A percentile compares a stretch with the other conserved stretches of the same genome.
Evolutionary conservation across 2,888 invertebrate species (phyloP).

Genomic region (Eristalinus sepulchralis): DNA sequence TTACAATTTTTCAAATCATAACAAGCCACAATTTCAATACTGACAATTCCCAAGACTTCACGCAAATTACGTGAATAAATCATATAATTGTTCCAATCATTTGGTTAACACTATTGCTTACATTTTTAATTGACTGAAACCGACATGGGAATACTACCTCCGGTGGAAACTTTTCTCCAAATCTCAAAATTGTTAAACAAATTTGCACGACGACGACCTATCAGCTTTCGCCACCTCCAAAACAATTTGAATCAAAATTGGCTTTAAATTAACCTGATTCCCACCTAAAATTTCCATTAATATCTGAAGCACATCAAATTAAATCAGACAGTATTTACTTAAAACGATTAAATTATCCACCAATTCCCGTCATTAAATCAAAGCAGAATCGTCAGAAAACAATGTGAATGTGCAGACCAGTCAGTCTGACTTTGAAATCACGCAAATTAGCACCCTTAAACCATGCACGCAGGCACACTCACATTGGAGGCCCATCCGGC

Average conservation of each 20-base stretch:
- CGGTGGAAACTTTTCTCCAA: not conserved
- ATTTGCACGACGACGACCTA: not conserved
- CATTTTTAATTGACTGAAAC: not conserved
- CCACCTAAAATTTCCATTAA: slow-evolving; percentile 5
- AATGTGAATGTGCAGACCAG: not conserved
- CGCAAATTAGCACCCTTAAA: slow-evolving; percentile 29
- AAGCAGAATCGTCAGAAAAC: slow-evolving; percentile 7
- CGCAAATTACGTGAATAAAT: too few relatives aligned
- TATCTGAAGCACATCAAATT: slow-evolving; percentile 15
- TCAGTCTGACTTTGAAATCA: slow-evolving; percentile 10
- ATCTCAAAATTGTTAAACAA: too few relatives aligned
- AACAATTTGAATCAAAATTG: not conserved
- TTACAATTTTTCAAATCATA: too few relatives aligned
- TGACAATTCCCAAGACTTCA: too few relatives aligned
- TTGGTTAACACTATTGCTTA: not conserved
- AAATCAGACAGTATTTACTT: not conserved
- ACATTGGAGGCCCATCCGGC: not conserved
- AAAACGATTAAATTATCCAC: not conserved
- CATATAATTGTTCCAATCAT: not conserved
- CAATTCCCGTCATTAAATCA: not conserved
- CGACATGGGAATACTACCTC: not conserved
- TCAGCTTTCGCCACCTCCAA: not conserved
- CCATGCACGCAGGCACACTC: not conserved
- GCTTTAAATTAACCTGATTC: not conserved
- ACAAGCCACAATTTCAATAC: too few relatives aligned